Conservation (phyloP, 2,888 invertebrate species). For the Piscicola geometra region DNA sequence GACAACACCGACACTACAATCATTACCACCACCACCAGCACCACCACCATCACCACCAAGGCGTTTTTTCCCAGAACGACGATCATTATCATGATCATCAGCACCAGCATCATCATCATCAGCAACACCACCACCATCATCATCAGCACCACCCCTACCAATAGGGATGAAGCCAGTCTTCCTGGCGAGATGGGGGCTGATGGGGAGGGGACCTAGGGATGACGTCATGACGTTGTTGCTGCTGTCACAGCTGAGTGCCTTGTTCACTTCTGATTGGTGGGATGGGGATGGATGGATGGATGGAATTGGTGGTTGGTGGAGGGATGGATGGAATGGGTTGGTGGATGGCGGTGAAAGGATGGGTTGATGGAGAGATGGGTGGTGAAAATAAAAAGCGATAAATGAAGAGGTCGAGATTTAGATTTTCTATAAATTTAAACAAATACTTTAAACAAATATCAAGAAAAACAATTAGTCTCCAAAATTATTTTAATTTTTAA, state of each 20-base stretch:
- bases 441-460: no score
- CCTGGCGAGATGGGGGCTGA: conserved; percentile 43
- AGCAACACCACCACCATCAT: conserved; percentile 18
- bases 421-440: conserved; percentile 1
- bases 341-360: no score
- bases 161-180: conserved; percentile 53
- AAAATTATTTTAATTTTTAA: conserved; percentile 4
- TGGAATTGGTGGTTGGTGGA: no score
- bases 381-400: neutral
- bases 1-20: neutral
- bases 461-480: neutral
- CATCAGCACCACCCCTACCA: conserved; percentile 29
- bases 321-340: no score
- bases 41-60: no score
- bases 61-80: no score
- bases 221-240: conserved; percentile 18
- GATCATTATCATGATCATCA: neutral
- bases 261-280: conserved; percentile 35
- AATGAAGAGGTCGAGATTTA: neutral
- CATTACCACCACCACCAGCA: neutral
- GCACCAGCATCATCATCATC: neutral
- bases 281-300: no score
- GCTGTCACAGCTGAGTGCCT: conserved; percentile 29
- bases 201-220: conserved; percentile 20
- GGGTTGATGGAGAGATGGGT: neutral